Conservation (phyloP, 2,888 invertebrate species). For the Biston stratarius region DNA sequence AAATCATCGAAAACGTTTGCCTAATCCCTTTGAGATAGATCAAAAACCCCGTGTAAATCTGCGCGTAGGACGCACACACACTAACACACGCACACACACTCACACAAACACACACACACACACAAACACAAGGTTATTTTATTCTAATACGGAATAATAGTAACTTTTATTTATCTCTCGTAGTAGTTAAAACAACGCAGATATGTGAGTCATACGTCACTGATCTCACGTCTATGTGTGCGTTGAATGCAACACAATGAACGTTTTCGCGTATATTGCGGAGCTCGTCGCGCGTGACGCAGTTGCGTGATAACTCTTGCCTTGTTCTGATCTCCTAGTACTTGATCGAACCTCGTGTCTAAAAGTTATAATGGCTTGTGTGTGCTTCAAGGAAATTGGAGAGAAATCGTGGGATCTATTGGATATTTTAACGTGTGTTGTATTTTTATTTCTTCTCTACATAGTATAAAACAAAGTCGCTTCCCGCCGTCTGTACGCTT, state of each 20-base stretch:
- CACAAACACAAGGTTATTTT: too few species aligned
- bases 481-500: too few species aligned
- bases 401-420: constrained; percentile 45
- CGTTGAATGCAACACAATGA: constrained; percentile 33
- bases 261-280: constrained; percentile 49
- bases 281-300: constrained; percentile 44
- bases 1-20: too few species aligned
- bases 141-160: too few species aligned
- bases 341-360: constrained; percentile 23
- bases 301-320: constrained; percentile 56
- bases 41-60: too few species aligned
- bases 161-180: too few species aligned
- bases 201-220: constrained; percentile 19
- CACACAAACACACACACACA: too few species aligned
- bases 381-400: constrained; percentile 49
- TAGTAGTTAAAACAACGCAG: neutral
- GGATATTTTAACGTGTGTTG: constrained; percentile 56
- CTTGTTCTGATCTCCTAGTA: constrained; percentile 55
- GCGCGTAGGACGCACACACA: too few species aligned
- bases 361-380: constrained; percentile 56
- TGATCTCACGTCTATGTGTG: constrained; percentile 27
- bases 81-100: too few species aligned
- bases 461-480: too few species aligned
- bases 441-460: constrained; percentile 43
- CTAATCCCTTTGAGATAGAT: too few species aligned